Conservation (phyloP, 2,888 invertebrate genomes). For the Yponomeuta evonymella region DNA sequence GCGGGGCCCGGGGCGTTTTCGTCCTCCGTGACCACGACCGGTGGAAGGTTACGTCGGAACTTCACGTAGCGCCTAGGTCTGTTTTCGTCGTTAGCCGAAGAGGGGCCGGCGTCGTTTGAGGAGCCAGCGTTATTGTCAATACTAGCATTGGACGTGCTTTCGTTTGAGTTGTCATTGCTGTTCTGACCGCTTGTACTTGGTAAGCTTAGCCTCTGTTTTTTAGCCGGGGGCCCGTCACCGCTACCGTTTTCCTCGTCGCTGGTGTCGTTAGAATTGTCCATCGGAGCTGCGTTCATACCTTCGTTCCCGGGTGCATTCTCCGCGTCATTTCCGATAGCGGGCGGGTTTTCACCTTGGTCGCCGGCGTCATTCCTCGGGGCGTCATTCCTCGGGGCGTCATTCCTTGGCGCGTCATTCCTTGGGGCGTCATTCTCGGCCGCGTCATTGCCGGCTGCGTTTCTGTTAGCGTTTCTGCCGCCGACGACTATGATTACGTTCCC, state of each 20-base stretch:
- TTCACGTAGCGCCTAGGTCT: slow-evolving; percentile 20
- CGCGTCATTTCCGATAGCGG: neutral
- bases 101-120: slow-evolving; percentile 16
- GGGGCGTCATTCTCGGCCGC: neutral
- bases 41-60: slow-evolving; percentile 29
- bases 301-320: neutral
- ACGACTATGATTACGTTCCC: neutral
- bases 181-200: neutral
- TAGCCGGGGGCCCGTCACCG: slow-evolving; percentile 9
- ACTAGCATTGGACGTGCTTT: neutral
- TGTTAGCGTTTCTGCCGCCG: neutral
- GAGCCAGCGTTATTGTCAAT: slow-evolving; percentile 23
- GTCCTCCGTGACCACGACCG: slow-evolving; percentile 23
- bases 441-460: neutral
- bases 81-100: neutral
- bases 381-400: neutral
- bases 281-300: slow-evolving; percentile 11
- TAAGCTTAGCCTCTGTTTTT: neutral
- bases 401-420: too few species aligned
- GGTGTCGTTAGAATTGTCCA: slow-evolving; percentile 16
- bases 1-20: slow-evolving; percentile 13
- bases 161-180: neutral
- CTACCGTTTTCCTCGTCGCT: slow-evolving; percentile 17
- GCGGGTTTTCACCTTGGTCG: neutral
- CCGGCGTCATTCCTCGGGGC: neutral